A percentile compares a stretch with the other conserved stretches of the same genome.
phyloP scores from a whole-genome alignment of 2,113 vertebrate species.

The Bombycilla garrulus region DNA sequence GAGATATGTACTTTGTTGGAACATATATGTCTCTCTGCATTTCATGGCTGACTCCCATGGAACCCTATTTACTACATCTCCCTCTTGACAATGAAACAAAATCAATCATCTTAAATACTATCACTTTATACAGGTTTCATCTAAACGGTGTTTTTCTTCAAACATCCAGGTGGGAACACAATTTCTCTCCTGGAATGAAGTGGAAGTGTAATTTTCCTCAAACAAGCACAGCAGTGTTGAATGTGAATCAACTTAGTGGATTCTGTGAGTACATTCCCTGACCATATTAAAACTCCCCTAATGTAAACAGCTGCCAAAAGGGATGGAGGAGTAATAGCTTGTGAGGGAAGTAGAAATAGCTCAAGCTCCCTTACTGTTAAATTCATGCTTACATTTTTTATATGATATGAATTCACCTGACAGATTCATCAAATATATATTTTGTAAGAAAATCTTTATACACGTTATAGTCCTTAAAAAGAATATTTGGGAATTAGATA shows the following conservation, averaged over 20 bases:
- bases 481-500: not conserved
- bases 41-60: not conserved
- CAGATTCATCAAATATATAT: not conserved
- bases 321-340: not conserved
- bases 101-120: not conserved
- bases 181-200: not conserved
- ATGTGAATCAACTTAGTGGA: not conserved
- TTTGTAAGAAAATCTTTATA: not conserved
- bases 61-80: not conserved
- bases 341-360: not conserved
- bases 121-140: not conserved
- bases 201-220: not conserved
- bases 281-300: not conserved
- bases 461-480: not conserved
- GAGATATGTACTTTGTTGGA: not conserved
- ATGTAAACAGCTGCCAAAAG: not conserved
- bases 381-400: not conserved
- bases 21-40: not conserved
- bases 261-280: not conserved
- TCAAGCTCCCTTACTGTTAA: not conserved
- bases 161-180: not conserved
- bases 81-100: not conserved
- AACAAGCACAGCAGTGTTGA: not conserved
- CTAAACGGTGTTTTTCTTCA: not conserved
- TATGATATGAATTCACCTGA: not conserved